phyloP scores from a whole-genome alignment of 1,140 invertebrate species.

The Camponotus floridanus region DNA sequence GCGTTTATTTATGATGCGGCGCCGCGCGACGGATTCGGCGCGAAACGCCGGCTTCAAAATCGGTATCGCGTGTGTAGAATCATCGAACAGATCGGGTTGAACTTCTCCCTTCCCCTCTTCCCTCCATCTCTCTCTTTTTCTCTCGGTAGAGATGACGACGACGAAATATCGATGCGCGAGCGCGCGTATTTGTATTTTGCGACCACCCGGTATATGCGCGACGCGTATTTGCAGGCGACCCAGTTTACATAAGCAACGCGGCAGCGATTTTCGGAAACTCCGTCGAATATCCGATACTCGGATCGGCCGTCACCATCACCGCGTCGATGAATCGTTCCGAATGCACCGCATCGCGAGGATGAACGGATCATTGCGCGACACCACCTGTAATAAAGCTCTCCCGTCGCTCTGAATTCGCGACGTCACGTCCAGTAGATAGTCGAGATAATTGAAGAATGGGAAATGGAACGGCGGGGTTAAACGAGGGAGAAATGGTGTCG shows the following conservation, averaged over 20 bases:
- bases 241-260: conserved; percentile 55
- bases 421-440: conserved; percentile 29
- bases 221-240: conserved; percentile 9
- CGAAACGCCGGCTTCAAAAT: conserved; percentile 66
- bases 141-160: neutral
- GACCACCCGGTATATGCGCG: neutral
- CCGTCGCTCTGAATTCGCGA: conserved; percentile 18
- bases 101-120: neutral
- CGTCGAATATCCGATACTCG: neutral
- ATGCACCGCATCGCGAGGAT: conserved; percentile 6
- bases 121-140: neutral
- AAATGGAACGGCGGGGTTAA: neutral
- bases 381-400: conserved; percentile 53
- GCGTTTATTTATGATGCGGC: conserved; percentile 74
- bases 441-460: conserved; percentile 31
- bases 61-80: conserved; percentile 68
- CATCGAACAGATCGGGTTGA: neutral
- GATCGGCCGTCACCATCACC: neutral
- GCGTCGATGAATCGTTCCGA: conserved; percentile 30
- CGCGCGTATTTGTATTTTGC: neutral
- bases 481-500: neutral
- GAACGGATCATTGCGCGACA: conserved; percentile 37
- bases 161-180: conserved; percentile 18
- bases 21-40: conserved; percentile 68
- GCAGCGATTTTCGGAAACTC: conserved; percentile 44